Evolutionary conservation across 2,888 invertebrate species (phyloP).

Genomic region (Stenchaetothrips biformis): DNA sequence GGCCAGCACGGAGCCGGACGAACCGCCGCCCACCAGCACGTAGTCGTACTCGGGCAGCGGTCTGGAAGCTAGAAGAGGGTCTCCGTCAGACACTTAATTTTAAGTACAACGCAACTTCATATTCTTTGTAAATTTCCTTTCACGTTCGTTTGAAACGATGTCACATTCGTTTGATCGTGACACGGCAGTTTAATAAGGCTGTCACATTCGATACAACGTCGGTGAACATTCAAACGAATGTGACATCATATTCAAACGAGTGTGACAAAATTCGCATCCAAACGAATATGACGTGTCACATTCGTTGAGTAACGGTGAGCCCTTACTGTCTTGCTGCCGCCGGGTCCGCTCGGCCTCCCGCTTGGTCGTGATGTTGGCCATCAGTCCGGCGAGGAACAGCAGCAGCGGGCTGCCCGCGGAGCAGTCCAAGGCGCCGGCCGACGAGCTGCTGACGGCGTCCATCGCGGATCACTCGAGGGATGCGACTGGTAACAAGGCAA

Average conservation of each 20-base stretch:
- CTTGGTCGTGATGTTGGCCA: not conserved
- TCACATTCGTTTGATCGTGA: too few relatives aligned
- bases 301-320: too few relatives aligned
- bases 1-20: slow-evolving; percentile 41
- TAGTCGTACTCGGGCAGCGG: not conserved
- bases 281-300: too few relatives aligned
- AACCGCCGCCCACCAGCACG: slow-evolving; percentile 39
- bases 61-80: too few relatives aligned
- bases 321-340: not conserved
- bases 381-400: not conserved
- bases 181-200: too few relatives aligned
- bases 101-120: not conserved
- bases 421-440: not conserved
- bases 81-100: not conserved
- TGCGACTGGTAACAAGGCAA: too few relatives aligned
- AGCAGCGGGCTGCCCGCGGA: not conserved
- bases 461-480: too few relatives aligned
- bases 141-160: not conserved
- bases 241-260: too few relatives aligned
- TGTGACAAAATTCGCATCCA: too few relatives aligned
- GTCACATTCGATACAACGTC: too few relatives aligned
- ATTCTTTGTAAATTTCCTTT: rapidly evolving
- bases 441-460: too few relatives aligned
- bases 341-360: not conserved
- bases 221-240: too few relatives aligned